Evolutionary conservation across 2,888 invertebrate genomes (phyloP).

Genomic region (Stictocephala bisonia): DNA sequence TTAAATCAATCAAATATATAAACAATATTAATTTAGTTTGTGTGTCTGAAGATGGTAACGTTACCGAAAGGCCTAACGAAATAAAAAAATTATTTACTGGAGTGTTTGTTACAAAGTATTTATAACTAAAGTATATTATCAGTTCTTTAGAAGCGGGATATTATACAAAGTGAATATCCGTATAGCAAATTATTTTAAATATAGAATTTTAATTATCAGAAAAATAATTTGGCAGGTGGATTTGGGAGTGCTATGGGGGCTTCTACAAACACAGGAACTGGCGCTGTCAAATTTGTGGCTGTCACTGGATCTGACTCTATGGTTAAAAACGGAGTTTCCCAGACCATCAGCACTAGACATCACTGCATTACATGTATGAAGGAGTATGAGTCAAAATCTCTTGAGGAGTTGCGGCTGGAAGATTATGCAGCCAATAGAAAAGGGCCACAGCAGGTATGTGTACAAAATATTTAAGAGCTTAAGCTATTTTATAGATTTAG

Average conservation of each 20-base stretch:
- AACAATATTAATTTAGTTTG: too few species aligned
- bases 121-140: too few species aligned
- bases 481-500: too few species aligned
- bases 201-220: conserved; percentile 29
- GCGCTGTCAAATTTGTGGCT: conserved; percentile 87
- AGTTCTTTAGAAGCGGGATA: too few species aligned
- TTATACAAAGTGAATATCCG: neutral
- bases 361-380: conserved; percentile 99
- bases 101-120: too few species aligned
- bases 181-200: neutral
- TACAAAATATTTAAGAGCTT: neutral
- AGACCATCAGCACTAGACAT: conserved; percentile 91
- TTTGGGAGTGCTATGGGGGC: conserved; percentile 62
- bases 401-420: conserved; percentile 94
- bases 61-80: too few species aligned
- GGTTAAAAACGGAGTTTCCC: conserved; percentile 86
- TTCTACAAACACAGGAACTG: conserved; percentile 72
- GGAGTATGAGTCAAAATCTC: conserved; percentile 93
- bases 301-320: conserved; percentile 91
- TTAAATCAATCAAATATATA: too few species aligned
- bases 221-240: conserved; percentile 51
- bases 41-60: too few species aligned
- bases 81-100: too few species aligned
- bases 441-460: conserved; percentile 69
- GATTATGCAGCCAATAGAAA: conserved; percentile 94